phyloP scores from a whole-genome alignment of 2,888 invertebrate species.

The Prenolepis imparis region DNA sequence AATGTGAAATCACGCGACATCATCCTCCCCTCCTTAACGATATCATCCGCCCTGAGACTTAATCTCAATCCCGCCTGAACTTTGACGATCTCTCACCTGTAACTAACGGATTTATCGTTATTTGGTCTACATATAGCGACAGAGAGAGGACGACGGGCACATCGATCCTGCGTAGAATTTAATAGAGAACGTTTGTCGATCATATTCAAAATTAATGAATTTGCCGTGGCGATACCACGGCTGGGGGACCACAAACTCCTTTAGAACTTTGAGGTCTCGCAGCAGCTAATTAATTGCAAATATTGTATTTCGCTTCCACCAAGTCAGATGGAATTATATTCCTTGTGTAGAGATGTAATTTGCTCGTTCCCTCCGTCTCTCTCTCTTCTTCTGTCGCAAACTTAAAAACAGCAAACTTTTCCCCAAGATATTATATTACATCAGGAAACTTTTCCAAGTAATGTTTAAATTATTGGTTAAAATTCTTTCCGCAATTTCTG shows the following conservation, averaged over 20 bases:
- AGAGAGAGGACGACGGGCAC: neutral
- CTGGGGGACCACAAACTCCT: neutral
- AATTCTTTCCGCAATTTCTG: neutral
- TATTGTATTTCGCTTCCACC: constrained; percentile 28
- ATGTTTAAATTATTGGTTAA: neutral
- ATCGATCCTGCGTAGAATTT: neutral
- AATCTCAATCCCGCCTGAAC: constrained; percentile 34
- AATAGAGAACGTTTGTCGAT: constrained; percentile 19
- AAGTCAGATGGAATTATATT: neutral
- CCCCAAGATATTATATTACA: neutral
- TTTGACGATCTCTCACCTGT: constrained; percentile 12
- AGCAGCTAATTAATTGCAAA: constrained; percentile 44
- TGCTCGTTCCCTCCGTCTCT: neutral
- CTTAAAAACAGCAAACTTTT: constrained; percentile 15
- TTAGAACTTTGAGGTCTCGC: neutral
- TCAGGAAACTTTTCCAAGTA: neutral
- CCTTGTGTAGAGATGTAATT: constrained; percentile 20
- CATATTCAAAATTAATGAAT: constrained; percentile 30
- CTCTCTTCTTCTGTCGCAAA: constrained; percentile 9
- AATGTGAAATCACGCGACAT: constrained; percentile 13
- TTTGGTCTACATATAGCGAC: constrained; percentile 5
- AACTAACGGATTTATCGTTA: constrained; percentile 4
- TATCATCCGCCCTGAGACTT: neutral
- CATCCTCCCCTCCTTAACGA: neutral
- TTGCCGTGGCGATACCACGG: constrained; percentile 7